Evolutionary conservation across 2,797 vertebrate species (phyloP), one percentile per base, ranked within the genome.

Genomic region (Centroberyx gerrardi): DNA sequence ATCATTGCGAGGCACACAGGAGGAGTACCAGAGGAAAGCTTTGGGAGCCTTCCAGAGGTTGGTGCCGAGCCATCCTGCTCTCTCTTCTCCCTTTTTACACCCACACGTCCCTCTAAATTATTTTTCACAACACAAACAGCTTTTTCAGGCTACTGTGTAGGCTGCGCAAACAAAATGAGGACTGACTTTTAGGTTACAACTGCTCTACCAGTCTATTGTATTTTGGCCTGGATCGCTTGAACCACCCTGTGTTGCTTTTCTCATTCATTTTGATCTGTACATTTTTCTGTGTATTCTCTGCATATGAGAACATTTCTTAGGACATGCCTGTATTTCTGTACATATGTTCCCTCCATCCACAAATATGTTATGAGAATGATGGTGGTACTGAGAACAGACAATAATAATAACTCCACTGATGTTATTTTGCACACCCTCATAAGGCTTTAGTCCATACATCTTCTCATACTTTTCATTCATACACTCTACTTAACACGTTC

Each of bases 21-120:
- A 99, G 91, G 96, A 98, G 87, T 96, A 99, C 84, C 98, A 99
- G 94, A 97, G 96, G 93, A 99, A 97, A 92, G 97, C 98, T 82
- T 96, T 99, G 85, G 96, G 96, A 90, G 96, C 97, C 27, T 99
- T 99, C 94, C 98, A 99, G 92, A 99, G 97, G 98, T 98, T 90
- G 92, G 95, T 94, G 78, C 78, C 56, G 51, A 74, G 64, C 54
- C 80, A 74, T 63, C 55, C 49, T 48, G 52, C 67, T 68, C 42
- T 58, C 63, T 60, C 10, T 52, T 83, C 67, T 68, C 17, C 31
- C 22, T 49, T 74, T 40, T 65, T 9, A 68, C 78, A 56, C 72
- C 64, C 78, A 76, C 67, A 36, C 64, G 68, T 85, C 14, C 81
- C 42, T 73, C 56, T 18, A 17, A 64, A 42, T 12, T 28, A 55